Conservation (phyloP, 2,113 vertebrate species). For the Balaenoptera acutorostrata region DNA sequence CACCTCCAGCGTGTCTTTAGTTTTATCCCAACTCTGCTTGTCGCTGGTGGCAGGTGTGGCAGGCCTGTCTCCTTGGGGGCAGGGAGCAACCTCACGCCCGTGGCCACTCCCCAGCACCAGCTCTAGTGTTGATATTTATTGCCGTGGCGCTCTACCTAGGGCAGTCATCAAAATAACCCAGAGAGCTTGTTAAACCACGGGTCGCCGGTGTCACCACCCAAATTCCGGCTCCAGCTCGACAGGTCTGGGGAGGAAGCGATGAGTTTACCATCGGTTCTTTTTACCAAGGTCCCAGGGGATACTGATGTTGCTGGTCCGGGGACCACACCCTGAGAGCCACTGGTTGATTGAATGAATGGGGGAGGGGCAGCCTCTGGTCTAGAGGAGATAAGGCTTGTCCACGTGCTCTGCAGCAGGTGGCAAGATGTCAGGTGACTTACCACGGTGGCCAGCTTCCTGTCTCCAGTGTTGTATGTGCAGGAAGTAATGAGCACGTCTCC, state of each 20-base stretch:
- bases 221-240: too few relatives aligned
- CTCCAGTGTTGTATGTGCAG: slow-evolving; percentile 91
- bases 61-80: neutral
- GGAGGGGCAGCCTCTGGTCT: rapidly evolving
- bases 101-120: rapidly evolving
- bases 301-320: rapidly evolving
- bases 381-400: neutral
- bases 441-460: slow-evolving; percentile 86
- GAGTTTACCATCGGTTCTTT: neutral
- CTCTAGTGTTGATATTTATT: rapidly evolving
- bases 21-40: rapidly evolving
- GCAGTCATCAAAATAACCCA: rapidly evolving
- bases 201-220: rapidly evolving
- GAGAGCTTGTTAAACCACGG: rapidly evolving
- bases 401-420: rapidly evolving
- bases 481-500: slow-evolving; percentile 92
- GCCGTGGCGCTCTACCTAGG: rapidly evolving
- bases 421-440: slow-evolving; percentile 77
- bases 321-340: neutral
- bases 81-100: rapidly evolving
- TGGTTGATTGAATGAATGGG: rapidly evolving
- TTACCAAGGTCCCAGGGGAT: neutral
- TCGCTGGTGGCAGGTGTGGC: neutral
- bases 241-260: neutral
- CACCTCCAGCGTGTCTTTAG: too few relatives aligned